phyloP scores from a whole-genome alignment of 2,113 vertebrate species.

The Myrmecobius fasciatus region DNA sequence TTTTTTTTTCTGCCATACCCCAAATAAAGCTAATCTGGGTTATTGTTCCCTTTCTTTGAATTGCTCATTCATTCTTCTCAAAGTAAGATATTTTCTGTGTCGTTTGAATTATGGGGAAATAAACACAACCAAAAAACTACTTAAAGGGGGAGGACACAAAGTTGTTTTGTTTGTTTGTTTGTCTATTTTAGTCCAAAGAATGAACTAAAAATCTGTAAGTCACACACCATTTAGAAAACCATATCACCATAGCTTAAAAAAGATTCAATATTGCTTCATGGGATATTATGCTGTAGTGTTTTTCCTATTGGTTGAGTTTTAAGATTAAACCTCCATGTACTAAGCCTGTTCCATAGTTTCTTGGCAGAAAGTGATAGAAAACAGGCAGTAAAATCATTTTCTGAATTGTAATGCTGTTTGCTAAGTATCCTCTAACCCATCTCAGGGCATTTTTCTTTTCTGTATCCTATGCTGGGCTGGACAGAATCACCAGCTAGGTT shows the following conservation, averaged over 20 bases:
- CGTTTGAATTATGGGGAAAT: slow-evolving; percentile 31
- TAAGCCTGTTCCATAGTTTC: slow-evolving; percentile 40
- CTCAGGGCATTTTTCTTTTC: slow-evolving; percentile 52
- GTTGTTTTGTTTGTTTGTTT: background rate
- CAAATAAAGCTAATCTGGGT: background rate
- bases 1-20: background rate
- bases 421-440: slow-evolving; percentile 48
- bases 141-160: background rate
- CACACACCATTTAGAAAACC: slow-evolving; percentile 45
- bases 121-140: background rate
- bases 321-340: slow-evolving; percentile 54
- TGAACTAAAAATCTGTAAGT: slow-evolving; percentile 66
- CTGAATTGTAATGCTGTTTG: slow-evolving; percentile 58
- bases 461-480: slow-evolving; percentile 12
- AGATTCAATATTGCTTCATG: slow-evolving; percentile 55
- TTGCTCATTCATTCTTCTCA: background rate
- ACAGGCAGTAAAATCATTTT: slow-evolving; percentile 57
- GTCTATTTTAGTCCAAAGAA: slow-evolving; percentile 55
- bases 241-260: slow-evolving; percentile 40
- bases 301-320: slow-evolving; percentile 40
- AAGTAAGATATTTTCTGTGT: background rate
- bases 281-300: slow-evolving; percentile 25
- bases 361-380: slow-evolving; percentile 62
- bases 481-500: slow-evolving; percentile 49
- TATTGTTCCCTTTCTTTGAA: background rate